Conservation (phyloP, 2,113 vertebrate species). For the Cyanistes caeruleus region DNA sequence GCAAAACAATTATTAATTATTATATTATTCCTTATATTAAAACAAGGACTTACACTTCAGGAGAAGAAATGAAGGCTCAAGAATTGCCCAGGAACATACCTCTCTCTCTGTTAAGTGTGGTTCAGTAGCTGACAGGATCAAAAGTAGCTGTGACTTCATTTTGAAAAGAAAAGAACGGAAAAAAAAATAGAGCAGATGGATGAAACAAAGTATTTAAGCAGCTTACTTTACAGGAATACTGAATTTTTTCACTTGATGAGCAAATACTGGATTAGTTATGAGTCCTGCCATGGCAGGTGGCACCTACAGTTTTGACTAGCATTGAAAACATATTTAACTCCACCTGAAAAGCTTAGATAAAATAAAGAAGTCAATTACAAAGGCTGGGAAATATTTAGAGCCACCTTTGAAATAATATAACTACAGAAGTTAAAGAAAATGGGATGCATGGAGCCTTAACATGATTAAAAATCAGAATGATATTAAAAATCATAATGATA, state of each 20-base stretch:
- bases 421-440: background rate
- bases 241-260: conserved; percentile 42
- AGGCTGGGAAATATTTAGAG: background rate
- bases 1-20: too few relatives aligned
- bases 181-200: conserved; percentile 33
- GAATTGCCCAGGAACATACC: background rate
- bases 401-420: background rate
- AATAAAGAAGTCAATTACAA: background rate
- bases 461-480: background rate
- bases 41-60: background rate
- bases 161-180: background rate
- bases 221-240: conserved; percentile 26
- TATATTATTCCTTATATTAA: too few relatives aligned
- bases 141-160: background rate
- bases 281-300: conserved; percentile 36
- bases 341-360: background rate
- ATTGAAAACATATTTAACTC: background rate
- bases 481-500: background rate
- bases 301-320: background rate
- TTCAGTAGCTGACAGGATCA: background rate
- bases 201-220: conserved; percentile 33
- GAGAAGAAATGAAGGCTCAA: background rate
- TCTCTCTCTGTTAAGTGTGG: background rate
- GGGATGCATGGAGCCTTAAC: background rate
- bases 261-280: conserved; percentile 52